Evolutionary conservation across 2,888 invertebrate genomes (phyloP).

Genomic region (Agonum fuliginosum): DNA sequence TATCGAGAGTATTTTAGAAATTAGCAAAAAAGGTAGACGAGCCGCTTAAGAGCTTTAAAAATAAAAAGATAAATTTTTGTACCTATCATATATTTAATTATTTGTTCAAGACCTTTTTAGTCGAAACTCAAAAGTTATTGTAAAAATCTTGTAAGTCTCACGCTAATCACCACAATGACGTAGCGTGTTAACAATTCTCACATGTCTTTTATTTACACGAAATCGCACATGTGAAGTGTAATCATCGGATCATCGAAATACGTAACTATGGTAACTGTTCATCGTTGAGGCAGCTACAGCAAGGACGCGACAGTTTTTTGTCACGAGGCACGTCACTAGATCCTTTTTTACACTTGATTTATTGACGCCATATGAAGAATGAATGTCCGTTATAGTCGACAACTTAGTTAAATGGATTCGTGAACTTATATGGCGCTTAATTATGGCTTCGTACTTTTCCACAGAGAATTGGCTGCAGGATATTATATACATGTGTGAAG

Average conservation of each 20-base stretch:
- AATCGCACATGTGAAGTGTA: background rate
- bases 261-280: background rate
- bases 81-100: too few relatives aligned
- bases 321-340: background rate
- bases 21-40: too few relatives aligned
- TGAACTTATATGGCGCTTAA: constrained; percentile 25
- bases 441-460: constrained; percentile 40
- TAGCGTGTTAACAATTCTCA: constrained; percentile 4
- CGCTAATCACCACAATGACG: constrained; percentile 19
- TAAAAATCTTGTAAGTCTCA: constrained; percentile 23
- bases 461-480: too few relatives aligned
- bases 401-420: constrained; percentile 18
- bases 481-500: background rate
- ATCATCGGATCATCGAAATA: background rate
- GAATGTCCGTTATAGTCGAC: constrained; percentile 12
- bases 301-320: constrained; percentile 40
- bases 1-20: too few relatives aligned
- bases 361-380: constrained; percentile 30
- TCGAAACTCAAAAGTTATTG: too few relatives aligned
- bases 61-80: too few relatives aligned
- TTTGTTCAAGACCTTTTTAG: too few relatives aligned
- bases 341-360: constrained; percentile 38
- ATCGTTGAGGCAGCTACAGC: background rate
- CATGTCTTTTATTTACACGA: constrained; percentile 35
- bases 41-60: too few relatives aligned